Evolutionary conservation across 64 coral and sea anemone genomes (phyloP).

Genomic region (Dendronephthya gigantea): DNA sequence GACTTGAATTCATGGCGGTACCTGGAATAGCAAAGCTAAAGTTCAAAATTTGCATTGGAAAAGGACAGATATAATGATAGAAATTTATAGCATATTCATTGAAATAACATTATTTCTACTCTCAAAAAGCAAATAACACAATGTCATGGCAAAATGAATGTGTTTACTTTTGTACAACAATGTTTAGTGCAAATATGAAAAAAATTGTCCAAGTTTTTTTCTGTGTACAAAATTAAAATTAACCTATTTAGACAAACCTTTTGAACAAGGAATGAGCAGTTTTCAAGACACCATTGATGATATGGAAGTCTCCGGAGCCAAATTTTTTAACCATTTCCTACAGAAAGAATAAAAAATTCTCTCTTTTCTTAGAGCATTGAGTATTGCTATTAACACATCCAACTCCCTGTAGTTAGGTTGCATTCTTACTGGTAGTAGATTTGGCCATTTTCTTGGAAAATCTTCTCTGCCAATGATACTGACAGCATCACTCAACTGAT

Average conservation of each 20-base stretch:
- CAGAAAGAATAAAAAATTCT: neutral
- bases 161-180: too few relatives aligned
- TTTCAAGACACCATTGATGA: slow-evolving; percentile 89
- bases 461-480: slow-evolving; percentile 95
- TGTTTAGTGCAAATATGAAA: too few relatives aligned
- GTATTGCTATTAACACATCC: too few relatives aligned
- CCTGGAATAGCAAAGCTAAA: neutral
- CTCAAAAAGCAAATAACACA: too few relatives aligned
- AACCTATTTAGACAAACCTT: slow-evolving; percentile 37
- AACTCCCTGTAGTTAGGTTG: too few relatives aligned
- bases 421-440: slow-evolving; percentile 70
- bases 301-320: slow-evolving; percentile 64
- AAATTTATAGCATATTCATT: too few relatives aligned
- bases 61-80: neutral
- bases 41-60: neutral
- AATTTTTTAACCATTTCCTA: slow-evolving; percentile 85
- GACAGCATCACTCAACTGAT: slow-evolving; percentile 94
- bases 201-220: too few relatives aligned
- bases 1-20: slow-evolving; percentile 15
- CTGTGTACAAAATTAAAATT: neutral
- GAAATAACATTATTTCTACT: too few relatives aligned
- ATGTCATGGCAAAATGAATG: too few relatives aligned
- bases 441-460: slow-evolving; percentile 84
- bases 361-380: neutral
- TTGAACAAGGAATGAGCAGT: slow-evolving; percentile 97